Evolutionary conservation across 2,113 vertebrate species (phyloP), one percentile per base, ranked within the genome.

Genomic region (Caloenas nicobarica): DNA sequence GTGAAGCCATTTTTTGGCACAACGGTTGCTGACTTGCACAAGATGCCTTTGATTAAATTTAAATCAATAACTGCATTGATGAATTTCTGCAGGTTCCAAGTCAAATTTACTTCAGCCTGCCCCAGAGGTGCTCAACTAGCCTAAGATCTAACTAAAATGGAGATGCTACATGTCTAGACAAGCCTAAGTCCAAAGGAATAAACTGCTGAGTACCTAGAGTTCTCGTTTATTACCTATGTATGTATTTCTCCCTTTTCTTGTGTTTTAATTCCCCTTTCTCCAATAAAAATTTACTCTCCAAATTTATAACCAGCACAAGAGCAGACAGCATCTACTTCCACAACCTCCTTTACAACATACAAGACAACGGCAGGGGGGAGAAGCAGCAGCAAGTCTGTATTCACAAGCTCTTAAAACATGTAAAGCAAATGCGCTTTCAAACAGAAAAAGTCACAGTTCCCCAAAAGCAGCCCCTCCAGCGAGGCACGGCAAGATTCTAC

Each of bases 291-390:
- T 50, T 34, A 57, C 21, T 81, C 21, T 68, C 17, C 33, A 48
- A 50, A 88, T 58, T 53, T 70, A 61, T 46, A 87, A 38, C 17
- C 22, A 94, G 53, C 50, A 86, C 8, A 77, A 23, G 8, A 88
- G 16, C 26, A 92, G 40, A 26, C 26, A 86, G 24, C 11, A 54
- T 21, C 31, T 81, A 36, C 28, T 88, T 66, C 29, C 22, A 83
- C 0, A 0, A 62, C 6, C 7, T 62, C 18, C 65, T 58, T 70
- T 22, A 65, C 31, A 58, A 10, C 17, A 40, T 3, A 83, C 3
- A 9, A 91, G 23, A 33, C 5, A 38, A 19, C 3, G 40, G 16
- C 2, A 1, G 4, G 5, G 7, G 4, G 5, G 7, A 64, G 5
- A 56, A 66, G 3, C 10, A 64, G 9, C 19, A 81, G 24, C 40